Evolutionary conservation across 2,797 vertebrate genomes (phyloP), one percentile per base, ranked within the genome.

Genomic region (Sebastes jordani): DNA sequence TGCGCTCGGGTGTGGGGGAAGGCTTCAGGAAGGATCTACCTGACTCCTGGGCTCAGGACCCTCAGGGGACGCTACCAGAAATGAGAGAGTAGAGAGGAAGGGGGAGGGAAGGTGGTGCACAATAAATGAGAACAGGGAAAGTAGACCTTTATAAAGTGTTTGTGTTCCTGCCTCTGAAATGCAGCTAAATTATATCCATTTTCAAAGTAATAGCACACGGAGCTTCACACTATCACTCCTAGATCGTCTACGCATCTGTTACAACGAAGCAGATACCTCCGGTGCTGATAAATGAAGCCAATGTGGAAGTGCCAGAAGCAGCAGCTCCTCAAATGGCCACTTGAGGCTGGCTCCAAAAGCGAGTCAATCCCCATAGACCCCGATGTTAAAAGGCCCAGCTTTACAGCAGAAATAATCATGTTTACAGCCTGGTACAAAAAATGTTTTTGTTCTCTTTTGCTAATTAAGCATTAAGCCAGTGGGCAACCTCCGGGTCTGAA

Each of bases 11-110:
- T n/a, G 25, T 7, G n/a, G 14, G 52, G 64, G 58, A 78, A 62
- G 34, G 32, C 55, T 83, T 74, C 34, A 61, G 27, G 68, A 78
- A 64, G 30, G 72, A 77, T 82, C 67, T 25, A 20, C 23, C 65
- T 36, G 77, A 54, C 74, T 74, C 32, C 29, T 36, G n/a, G 23
- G 49, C 61, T 68, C 65, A 1, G 9, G 30, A 66, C 32, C 69
- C 71, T 63, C 70, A n/a, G 52, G 76, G 83, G 74, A 58, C 1
- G 22, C 42, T 18, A 14, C 46, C 38, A 79, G 52, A 69, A 77
- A 81, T 67, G 30, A 74, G 52, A 54, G 14, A 61, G 69, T 8
- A 29, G 56, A 76, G 74, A 58, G 27, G 38, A 42, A 30, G 5
- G 36, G 9, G 52, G 16, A 16, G 36, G 46, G 34, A 4, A 25